These are phyloP conservation scores for Gambelia wislizenii DNA, from an alignment of 2,797 vertebrate genomes.

Conservation along the genomic window DNA sequence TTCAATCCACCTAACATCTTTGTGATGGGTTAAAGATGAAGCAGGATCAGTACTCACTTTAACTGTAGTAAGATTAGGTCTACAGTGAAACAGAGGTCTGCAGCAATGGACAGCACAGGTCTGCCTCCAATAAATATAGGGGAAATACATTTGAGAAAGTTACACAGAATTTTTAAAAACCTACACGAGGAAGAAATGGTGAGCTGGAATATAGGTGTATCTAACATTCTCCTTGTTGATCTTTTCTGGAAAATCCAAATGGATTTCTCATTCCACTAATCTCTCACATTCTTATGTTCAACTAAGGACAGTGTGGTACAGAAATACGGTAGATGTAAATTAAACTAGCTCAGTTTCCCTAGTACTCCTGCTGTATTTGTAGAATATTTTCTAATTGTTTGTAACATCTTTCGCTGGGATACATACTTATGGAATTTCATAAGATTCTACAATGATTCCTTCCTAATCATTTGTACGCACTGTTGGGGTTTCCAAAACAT, in stretches of 20 bases:
- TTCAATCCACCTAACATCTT: not conserved
- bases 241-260: not conserved
- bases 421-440: not conserved
- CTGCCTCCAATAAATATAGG: not conserved
- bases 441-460: not conserved
- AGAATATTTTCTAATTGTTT: not conserved
- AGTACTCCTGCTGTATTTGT: not conserved
- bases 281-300: not conserved
- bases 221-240: not conserved
- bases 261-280: not conserved
- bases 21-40: not conserved
- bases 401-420: not conserved
- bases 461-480: not conserved
- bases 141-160: not conserved
- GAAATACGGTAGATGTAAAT: not conserved
- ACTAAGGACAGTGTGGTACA: not conserved
- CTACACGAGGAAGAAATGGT: not conserved
- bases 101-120: not conserved
- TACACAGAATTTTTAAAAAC: not conserved
- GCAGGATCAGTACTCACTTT: not conserved
- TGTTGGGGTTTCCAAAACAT: not conserved
- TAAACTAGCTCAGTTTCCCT: not conserved
- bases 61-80: not conserved
- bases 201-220: not conserved
- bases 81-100: not conserved